Conservation (phyloP, 2,113 vertebrate genomes). For the Circaetus cinerascens region DNA sequence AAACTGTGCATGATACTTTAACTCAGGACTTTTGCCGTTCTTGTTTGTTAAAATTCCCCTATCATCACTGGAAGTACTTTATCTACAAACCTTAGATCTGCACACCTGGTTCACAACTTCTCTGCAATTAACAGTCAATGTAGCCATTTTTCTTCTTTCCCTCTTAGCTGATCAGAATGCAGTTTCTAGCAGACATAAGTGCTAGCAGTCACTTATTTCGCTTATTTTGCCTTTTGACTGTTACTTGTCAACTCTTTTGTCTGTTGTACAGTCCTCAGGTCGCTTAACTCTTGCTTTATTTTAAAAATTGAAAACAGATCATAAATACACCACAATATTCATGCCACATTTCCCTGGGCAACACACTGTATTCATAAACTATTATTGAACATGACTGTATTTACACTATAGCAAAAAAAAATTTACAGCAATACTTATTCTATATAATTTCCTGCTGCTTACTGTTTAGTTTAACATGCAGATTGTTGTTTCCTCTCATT, state of each 20-base stretch:
- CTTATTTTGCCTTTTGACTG: neutral
- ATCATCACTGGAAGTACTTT: neutral
- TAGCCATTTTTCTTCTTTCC: neutral
- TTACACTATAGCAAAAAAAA: neutral
- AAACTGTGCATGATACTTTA: neutral
- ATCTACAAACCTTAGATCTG: neutral
- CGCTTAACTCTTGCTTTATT: neutral
- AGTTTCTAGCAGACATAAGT: neutral
- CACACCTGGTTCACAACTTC: neutral
- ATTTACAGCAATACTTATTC: neutral
- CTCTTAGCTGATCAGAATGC: neutral
- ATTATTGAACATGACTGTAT: neutral
- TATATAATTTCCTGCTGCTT: neutral
- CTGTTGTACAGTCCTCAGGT: neutral
- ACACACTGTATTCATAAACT: neutral
- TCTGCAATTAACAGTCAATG: accelerated
- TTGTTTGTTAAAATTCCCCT: neutral
- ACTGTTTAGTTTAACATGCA: neutral
- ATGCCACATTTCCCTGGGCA: neutral
- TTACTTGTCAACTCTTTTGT: neutral
- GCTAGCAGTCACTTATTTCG: neutral
- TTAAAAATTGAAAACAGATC: neutral
- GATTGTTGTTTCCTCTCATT: neutral
- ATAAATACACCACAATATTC: neutral
- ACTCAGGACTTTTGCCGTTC: neutral